phyloP scores from a whole-genome alignment of 2,113 vertebrate genomes.

The Corythornis vintsioides region DNA sequence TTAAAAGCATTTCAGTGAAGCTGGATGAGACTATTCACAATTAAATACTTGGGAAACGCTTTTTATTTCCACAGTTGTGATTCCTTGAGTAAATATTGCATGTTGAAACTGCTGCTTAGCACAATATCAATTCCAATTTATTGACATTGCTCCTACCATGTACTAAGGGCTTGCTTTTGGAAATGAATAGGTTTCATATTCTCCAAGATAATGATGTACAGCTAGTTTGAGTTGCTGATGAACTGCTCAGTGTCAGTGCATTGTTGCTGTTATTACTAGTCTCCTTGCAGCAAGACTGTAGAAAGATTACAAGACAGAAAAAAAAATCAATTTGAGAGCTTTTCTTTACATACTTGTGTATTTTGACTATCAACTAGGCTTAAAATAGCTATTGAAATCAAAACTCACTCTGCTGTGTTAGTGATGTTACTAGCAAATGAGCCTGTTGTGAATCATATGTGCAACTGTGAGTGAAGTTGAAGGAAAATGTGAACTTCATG shows the following conservation, averaged over 20 bases:
- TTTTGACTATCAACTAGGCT: neutral
- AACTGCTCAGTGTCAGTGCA: neutral
- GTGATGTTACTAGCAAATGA: neutral
- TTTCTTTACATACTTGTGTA: neutral
- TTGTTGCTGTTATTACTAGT: neutral
- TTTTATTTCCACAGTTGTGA: neutral
- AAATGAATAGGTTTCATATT: neutral
- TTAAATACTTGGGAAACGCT: neutral
- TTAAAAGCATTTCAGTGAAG: neutral
- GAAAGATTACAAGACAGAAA: neutral
- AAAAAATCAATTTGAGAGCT: neutral
- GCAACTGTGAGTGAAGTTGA: neutral
- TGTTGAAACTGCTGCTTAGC: neutral
- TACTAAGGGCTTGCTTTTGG: neutral
- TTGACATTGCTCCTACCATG: neutral
- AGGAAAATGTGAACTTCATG: conserved; percentile 6
- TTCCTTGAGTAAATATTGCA: neutral
- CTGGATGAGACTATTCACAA: neutral
- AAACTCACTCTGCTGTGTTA: neutral
- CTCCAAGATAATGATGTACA: neutral
- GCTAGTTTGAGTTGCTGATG: neutral
- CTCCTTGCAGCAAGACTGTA: neutral
- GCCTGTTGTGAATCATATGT: conserved; percentile 1
- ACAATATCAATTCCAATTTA: neutral
- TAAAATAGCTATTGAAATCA: neutral